Evolutionary conservation across 2,113 vertebrate genomes (phyloP), one percentile per base, ranked within the genome.

Genomic region (Pelobates fuscus): DNA sequence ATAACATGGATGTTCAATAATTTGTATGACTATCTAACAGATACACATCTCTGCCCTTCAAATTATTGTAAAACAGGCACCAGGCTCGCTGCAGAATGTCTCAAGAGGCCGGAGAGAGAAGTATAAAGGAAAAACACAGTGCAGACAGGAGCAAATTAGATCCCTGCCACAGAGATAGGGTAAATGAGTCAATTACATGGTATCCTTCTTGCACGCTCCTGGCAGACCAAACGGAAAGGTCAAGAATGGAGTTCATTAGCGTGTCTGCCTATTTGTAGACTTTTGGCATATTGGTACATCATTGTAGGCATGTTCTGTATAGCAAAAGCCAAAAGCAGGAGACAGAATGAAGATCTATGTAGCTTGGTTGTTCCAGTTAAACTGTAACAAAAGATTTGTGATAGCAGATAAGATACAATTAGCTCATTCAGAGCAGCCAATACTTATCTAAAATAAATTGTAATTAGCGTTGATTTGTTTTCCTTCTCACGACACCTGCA

Each of bases 121-220:
- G 8, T 23, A 32, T 5, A 27, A 46, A 43, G 12, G 21, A 30
- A 55, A 29, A 3, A 25, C 12, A 46, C 18, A 23, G 18, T 59
- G 25, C 49, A 46, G 29, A 52, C 15, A 46, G 64, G 41, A 30
- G 32, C 43, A 49, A 67, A 67, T 76, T 29, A 67, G 71, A 59
- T 58, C 17, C 20, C 23, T 74, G 32, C 26, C 25, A 66, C 7
- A n/a, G 52, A 49, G 25, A 67, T 8, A 20, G 20, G 55, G 37
- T 44, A 67, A 75, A 60, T n/a, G 62, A 74, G 71, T 66, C 64
- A 61, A 52, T 76, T 67, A 76, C 41, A 52, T 25, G 55, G 25
- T 6, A 46, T 32, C 58, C 26, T 17, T 67, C 55, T 52, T 24
- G 3, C 20, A 14, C 12, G n/a, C 41, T 58, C 26, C 41, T 12